Percentiles rank a stretch among this genome's conserved stretches.
Evolutionary conservation across 2,113 vertebrate genomes (phyloP).

Genomic region (Columba livia): DNA sequence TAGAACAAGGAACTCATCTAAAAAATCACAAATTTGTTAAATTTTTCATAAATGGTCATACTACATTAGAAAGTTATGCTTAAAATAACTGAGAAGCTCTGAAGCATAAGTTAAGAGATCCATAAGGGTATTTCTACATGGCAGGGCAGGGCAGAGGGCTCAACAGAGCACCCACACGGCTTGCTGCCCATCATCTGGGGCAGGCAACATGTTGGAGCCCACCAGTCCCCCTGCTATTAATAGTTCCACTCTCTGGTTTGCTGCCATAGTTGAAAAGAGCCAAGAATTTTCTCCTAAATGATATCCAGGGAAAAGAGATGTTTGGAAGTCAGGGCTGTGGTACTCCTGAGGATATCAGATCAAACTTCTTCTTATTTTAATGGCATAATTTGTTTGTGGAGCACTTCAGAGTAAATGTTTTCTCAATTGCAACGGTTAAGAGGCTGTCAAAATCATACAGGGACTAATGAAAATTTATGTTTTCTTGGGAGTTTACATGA

Average conservation of each 20-base stretch:
- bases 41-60: neutral
- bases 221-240: neutral
- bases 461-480: neutral
- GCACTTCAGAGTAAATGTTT: neutral
- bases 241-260: neutral
- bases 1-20: neutral
- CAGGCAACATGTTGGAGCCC: rapidly evolving
- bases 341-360: neutral
- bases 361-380: neutral
- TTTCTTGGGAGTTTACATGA: neutral
- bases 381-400: neutral
- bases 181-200: neutral
- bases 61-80: neutral
- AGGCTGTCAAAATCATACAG: neutral
- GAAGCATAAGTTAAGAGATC: neutral
- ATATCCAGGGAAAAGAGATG: neutral
- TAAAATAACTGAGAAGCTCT: neutral
- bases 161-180: rapidly evolving
- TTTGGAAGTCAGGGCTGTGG: neutral
- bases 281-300: neutral
- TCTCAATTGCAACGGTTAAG: neutral
- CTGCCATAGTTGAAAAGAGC: neutral
- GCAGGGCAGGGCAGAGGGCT: neutral
- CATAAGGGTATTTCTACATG: neutral
- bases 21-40: neutral